Evolutionary conservation across 2,797 vertebrate species (phyloP), one percentile per base, ranked within the genome.

Genomic region (Eutrigla gurnardus): DNA sequence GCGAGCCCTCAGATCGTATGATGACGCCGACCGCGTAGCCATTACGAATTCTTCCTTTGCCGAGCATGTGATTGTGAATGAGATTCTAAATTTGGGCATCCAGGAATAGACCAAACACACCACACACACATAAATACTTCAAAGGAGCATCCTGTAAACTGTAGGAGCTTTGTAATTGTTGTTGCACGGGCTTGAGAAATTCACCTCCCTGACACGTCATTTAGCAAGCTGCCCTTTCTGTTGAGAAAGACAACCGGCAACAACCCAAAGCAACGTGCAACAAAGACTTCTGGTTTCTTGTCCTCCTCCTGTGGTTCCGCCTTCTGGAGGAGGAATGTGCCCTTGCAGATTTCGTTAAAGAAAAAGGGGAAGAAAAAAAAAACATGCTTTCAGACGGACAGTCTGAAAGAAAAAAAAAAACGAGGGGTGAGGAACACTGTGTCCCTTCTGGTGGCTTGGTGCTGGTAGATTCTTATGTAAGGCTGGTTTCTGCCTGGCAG

Each of bases 381-480:
- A 3, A 3, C 5, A 1, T 47, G 17, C 59, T 63, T 37, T 71
- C 39, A 39, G 49, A 73, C 40, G 61, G 75, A 55, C 66, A 67
- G 65, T 65, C 49, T 25, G 25, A 25, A 25, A 25, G 25, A 25
- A 25, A 25, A 25, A 25, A 25, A 25, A 36, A 10, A 35, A 65
- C 71, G 60, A 79, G 53, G 64, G 79, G 42, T 42, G 73, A 75
- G 82, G 88, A 88, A 88, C 91, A 85, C 15, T 62, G 74, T 90
- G 92, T 92, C 78, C 89, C 80, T 86, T 72, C 84, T 83, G 77
- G 84, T 84, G 83, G 80, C 73, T 72, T 32, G 73, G 58, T 80
- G 73, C 57, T 80, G 81, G 76, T 77, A 75, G 84, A 71, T 25
- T 88, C 88, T 92, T 91, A 90, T 83, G 81, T 88, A 90, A 91